Base-by-base conservation (phyloP, 2,888 invertebrate species). In the Dicyrtomina minuta region DNA sequence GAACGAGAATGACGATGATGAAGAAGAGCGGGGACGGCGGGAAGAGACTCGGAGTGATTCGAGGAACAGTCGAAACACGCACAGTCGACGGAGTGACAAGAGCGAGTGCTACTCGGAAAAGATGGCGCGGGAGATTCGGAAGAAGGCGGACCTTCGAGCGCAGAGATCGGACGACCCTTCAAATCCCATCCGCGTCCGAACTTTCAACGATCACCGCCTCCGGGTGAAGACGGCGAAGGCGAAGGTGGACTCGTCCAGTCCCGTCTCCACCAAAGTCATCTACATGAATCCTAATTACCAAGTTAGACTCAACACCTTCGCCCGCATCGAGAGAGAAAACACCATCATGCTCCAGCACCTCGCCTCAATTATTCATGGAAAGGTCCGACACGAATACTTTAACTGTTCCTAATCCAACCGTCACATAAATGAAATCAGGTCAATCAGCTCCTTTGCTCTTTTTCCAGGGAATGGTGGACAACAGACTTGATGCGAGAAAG, bases 321-420 rank as follows among this genome's bases (percentile, higher is more conserved):
- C 75, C 17, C 46, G 73, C 15, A 77, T 78, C 59, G 78, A 78
- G 44, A 24, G 75, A 39, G 78, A 78, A 62, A 78, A 78, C 72
- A 74, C 75, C 2, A 70, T 72, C n/a, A 73, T 75, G 74, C 27
- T 71, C 12, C 53, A 58, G 8, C 62, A 76, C 15, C 74, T 78
- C 33, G 72, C 78, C 3, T 41, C 43, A 33, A 76, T 78, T 22
- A 73, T 78, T 71, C 68, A 75, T 39, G 70, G 72, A 58, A 71
- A 70, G 22, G 77, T 77, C 68, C 60, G 20, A 41, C 43, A 41
- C 8, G 13, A 12, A 41, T n/a, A n/a, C n/a, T n/a, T n/a, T n/a
- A n/a, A n/a, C n/a, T n/a, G n/a, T n/a, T n/a, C n/a, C n/a, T n/a
- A n/a, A n/a, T n/a, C n/a, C n/a, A n/a, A n/a, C n/a, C n/a, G n/a